Evolutionary conservation across 2,888 invertebrate genomes (phyloP).

Genomic region (Malacosoma neustria): DNA sequence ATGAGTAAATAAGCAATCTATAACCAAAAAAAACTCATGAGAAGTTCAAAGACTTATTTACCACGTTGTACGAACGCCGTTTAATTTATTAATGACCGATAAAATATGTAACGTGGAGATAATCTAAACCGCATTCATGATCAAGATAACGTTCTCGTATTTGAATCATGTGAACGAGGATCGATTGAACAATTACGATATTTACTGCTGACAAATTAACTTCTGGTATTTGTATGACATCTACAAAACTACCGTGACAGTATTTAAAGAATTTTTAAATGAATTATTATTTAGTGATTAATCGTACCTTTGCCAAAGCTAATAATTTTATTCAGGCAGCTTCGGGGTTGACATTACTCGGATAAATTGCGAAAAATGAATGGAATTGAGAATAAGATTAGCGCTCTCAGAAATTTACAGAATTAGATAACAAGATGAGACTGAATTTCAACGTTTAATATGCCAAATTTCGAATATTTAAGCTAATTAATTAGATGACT

Average conservation of each 20-base stretch:
- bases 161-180: conserved; percentile 12
- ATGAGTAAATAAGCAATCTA: too few relatives aligned
- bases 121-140: conserved; percentile 3
- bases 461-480: background rate
- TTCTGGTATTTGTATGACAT: background rate
- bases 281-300: too few relatives aligned
- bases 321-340: too few relatives aligned
- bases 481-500: background rate
- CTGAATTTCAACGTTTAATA: background rate
- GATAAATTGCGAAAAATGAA: too few relatives aligned
- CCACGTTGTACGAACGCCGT: background rate
- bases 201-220: background rate
- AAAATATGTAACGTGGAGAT: conserved; percentile 1
- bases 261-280: too few relatives aligned
- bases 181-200: background rate
- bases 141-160: conserved; percentile 8
- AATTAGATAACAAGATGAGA: background rate
- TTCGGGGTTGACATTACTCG: too few relatives aligned
- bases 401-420: background rate
- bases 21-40: too few relatives aligned
- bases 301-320: too few relatives aligned
- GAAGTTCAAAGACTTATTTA: background rate
- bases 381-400: background rate
- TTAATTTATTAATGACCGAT: background rate
- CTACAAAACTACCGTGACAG: background rate